A percentile compares a stretch with the other conserved stretches of the same genome.
These are phyloP conservation scores for Prenolepis imparis DNA, from an alignment of 2,888 invertebrate genomes.

Conservation along the genomic window DNA sequence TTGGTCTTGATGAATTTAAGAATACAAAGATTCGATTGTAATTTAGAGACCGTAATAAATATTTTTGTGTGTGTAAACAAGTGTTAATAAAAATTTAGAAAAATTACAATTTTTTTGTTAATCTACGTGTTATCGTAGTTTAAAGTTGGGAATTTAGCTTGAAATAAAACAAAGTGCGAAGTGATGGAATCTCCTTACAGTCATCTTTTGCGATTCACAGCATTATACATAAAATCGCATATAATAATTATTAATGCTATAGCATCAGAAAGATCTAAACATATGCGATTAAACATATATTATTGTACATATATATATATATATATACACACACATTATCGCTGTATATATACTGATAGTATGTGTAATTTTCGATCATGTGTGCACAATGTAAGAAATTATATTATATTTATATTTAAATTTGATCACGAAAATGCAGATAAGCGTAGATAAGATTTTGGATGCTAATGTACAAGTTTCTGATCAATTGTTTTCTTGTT, in stretches of 20 bases:
- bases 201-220: neutral
- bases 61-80: neutral
- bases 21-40: neutral
- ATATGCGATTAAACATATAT: neutral
- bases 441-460: neutral
- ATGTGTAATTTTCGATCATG: neutral
- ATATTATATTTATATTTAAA: neutral
- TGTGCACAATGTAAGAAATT: neutral
- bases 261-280: neutral
- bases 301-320: neutral
- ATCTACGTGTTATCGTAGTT: neutral
- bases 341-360: neutral
- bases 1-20: neutral
- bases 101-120: neutral
- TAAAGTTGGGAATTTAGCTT: neutral
- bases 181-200: neutral
- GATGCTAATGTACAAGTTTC: neutral
- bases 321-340: too few relatives aligned
- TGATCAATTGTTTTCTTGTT: neutral
- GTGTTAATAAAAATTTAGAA: neutral
- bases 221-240: neutral
- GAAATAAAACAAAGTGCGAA: neutral
- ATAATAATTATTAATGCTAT: neutral
- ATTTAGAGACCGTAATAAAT: conserved; percentile 55
- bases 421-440: neutral